A percentile compares a stretch with the other conserved stretches of the same genome.
Conservation (phyloP, 2,888 invertebrate species). For the Sympetrum striolatum region DNA sequence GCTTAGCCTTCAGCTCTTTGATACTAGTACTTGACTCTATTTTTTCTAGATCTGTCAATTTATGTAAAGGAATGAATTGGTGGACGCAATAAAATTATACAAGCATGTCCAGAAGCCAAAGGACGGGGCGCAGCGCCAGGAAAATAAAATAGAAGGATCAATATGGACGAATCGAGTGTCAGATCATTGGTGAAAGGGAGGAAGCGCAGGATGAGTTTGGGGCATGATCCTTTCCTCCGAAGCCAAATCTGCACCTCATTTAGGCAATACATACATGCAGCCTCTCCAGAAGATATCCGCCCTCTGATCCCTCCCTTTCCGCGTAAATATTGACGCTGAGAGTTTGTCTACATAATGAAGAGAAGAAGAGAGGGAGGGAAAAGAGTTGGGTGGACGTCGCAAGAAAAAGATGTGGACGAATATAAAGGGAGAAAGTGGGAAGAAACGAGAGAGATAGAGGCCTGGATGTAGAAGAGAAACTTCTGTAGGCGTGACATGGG, state of each 20-base stretch:
- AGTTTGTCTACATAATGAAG: constrained; percentile 27
- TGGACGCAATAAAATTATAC: too few species aligned
- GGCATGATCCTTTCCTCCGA: not conserved
- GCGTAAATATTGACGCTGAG: constrained; percentile 12
- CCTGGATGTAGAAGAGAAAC: not conserved
- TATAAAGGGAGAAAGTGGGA: not conserved
- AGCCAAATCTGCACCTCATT: not conserved
- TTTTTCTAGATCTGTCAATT: too few species aligned
- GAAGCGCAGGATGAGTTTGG: not conserved
- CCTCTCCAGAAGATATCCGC: not conserved
- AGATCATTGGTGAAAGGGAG: not conserved
- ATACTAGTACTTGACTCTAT: too few species aligned
- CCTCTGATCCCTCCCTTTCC: not conserved
- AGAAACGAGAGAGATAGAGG: not conserved
- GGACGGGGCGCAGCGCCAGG: too few species aligned
- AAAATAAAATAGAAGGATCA: not conserved
- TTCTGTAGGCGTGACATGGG: not conserved
- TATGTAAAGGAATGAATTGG: too few species aligned
- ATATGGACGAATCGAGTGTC: not conserved
- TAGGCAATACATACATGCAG: not conserved
- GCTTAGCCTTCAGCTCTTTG: too few species aligned
- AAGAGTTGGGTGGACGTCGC: not conserved
- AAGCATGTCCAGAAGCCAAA: too few species aligned
- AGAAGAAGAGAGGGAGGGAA: not conserved
- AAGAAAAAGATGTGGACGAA: not conserved